phyloP scores from a whole-genome alignment of 2,797 vertebrate genomes.

The Thunnus albacares region DNA sequence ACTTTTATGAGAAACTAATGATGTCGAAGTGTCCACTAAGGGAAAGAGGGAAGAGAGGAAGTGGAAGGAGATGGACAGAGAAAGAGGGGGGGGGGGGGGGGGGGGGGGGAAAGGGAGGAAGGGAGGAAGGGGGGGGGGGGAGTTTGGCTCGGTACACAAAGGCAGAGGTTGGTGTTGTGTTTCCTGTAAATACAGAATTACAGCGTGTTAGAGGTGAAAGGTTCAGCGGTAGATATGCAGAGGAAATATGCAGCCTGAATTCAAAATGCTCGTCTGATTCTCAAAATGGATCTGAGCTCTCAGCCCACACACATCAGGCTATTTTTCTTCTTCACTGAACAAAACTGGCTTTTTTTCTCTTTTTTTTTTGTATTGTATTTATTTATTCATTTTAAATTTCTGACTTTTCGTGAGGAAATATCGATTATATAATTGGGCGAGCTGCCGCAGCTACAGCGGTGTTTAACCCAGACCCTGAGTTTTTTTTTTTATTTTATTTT shows the following conservation, averaged over 20 bases:
- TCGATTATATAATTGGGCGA: conserved; percentile 76
- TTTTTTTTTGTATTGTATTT: neutral
- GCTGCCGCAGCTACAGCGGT: conserved; percentile 57
- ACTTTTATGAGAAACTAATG: conserved; percentile 85
- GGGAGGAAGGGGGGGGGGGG: neutral
- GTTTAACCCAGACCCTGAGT: conserved; percentile 70
- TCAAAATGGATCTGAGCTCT: conserved; percentile 77
- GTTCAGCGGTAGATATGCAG: conserved; percentile 74
- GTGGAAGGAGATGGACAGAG: conserved; percentile 69
- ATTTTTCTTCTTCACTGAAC: conserved; percentile 35
- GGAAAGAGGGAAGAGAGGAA: conserved; percentile 54
- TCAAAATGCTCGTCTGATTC: conserved; percentile 75
- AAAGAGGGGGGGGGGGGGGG: neutral
- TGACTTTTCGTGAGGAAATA: conserved; percentile 62
- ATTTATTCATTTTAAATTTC: conserved; percentile 32
- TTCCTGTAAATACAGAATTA: conserved; percentile 81
- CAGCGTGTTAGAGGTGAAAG: conserved; percentile 75
- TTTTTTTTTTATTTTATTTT: conserved; percentile 10
- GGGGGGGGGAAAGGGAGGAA: conserved; percentile 2
- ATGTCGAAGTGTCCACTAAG: conserved; percentile 78
- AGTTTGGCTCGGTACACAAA: conserved; percentile 67
- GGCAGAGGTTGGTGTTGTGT: conserved; percentile 77
- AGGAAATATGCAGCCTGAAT: conserved; percentile 69
- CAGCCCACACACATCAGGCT: conserved; percentile 69
- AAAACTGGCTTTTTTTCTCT: neutral